These are phyloP conservation scores for Troides helena DNA, from an alignment of 2,888 invertebrate species.

Conservation along the genomic window DNA sequence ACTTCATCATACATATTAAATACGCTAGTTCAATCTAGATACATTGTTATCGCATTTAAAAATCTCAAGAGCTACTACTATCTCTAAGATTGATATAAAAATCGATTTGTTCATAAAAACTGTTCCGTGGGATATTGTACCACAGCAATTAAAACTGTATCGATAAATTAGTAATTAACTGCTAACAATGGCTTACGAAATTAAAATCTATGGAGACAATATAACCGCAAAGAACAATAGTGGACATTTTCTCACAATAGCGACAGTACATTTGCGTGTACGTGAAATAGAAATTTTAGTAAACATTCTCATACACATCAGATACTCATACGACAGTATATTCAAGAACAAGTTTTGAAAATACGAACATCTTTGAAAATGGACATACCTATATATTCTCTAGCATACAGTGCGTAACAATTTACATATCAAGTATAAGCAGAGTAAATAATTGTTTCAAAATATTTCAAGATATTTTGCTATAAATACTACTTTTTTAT, in stretches of 20 bases:
- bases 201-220: neutral
- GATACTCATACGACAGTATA: neutral
- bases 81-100: too few species aligned
- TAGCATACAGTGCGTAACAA: too few species aligned
- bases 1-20: too few species aligned
- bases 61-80: too few species aligned
- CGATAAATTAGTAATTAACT: neutral
- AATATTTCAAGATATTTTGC: too few species aligned
- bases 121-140: too few species aligned
- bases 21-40: too few species aligned
- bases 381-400: neutral
- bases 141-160: neutral
- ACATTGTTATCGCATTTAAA: too few species aligned
- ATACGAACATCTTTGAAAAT: neutral
- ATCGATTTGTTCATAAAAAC: too few species aligned
- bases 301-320: conserved; percentile 12
- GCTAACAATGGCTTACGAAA: neutral
- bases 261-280: neutral
- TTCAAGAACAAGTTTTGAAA: neutral
- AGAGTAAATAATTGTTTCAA: too few species aligned
- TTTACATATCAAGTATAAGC: too few species aligned
- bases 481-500: too few species aligned
- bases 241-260: conserved; percentile 8
- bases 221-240: neutral
- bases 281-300: conserved; percentile 15